phyloP scores from a whole-genome alignment of 2,113 vertebrate species.

The Bufo gargarizans region DNA sequence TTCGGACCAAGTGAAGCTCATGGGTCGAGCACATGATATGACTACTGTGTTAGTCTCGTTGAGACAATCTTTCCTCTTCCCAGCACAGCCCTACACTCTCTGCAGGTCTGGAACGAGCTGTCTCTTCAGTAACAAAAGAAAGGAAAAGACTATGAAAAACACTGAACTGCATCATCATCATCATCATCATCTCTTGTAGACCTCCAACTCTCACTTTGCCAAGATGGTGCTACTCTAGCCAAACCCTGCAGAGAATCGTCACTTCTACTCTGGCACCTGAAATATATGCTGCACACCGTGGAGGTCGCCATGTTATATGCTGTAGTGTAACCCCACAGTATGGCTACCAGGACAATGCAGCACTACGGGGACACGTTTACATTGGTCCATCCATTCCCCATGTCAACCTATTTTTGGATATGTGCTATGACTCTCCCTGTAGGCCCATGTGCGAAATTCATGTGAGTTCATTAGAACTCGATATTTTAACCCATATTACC shows the following conservation, averaged over 20 bases:
- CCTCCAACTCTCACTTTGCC: background rate
- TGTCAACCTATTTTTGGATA: background rate
- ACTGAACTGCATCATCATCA: background rate
- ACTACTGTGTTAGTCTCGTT: background rate
- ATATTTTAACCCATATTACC: background rate
- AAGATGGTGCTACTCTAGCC: no score
- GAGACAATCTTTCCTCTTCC: background rate
- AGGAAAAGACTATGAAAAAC: background rate
- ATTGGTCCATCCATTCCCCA: background rate
- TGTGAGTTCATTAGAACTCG: background rate
- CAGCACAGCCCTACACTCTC: background rate
- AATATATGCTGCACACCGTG: background rate
- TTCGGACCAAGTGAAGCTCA: background rate
- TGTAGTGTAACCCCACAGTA: background rate
- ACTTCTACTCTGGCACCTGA: background rate
- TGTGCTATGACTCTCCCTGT: background rate
- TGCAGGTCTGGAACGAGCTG: slow-evolving; percentile 9
- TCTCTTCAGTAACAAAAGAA: background rate
- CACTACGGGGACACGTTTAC: background rate
- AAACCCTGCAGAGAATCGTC: background rate
- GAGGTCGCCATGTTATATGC: background rate
- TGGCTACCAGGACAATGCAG: background rate
- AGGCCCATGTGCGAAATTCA: background rate
- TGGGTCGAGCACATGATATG: background rate
- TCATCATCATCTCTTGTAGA: background rate